Conservation (phyloP, 2,797 vertebrate species). For the Tachyglossus aculeatus region DNA sequence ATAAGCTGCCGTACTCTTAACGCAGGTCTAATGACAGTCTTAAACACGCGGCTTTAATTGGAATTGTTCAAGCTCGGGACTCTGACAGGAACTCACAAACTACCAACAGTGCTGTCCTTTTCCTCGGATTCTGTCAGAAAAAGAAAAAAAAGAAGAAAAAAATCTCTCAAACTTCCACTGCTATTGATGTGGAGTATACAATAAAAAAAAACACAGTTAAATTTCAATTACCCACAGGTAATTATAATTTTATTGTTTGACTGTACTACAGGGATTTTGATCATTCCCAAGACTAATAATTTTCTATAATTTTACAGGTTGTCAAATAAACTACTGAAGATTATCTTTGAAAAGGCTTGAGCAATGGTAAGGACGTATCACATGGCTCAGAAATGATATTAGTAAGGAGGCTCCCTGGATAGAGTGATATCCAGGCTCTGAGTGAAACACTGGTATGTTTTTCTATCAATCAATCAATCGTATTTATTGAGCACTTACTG, state of each 20-base stretch:
- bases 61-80: constrained; percentile 76
- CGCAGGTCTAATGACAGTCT: constrained; percentile 79
- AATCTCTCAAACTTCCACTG: constrained; percentile 79
- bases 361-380: constrained; percentile 81
- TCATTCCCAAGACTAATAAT: constrained; percentile 85
- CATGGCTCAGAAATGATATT: constrained; percentile 79
- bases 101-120: constrained; percentile 77
- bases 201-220: constrained; percentile 84
- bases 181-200: constrained; percentile 84
- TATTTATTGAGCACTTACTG: too few relatives aligned
- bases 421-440: constrained; percentile 73
- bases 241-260: constrained; percentile 86
- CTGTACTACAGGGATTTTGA: constrained; percentile 79
- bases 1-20: constrained; percentile 75
- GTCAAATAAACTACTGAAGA: constrained; percentile 86
- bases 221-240: constrained; percentile 84
- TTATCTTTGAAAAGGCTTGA: constrained; percentile 83
- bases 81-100: constrained; percentile 76
- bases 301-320: constrained; percentile 85
- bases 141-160: constrained; percentile 64
- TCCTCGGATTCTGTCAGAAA: constrained; percentile 69
- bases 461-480: too few relatives aligned
- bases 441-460: constrained; percentile 71
- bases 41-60: constrained; percentile 77
- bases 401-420: constrained; percentile 82